phyloP scores from a whole-genome alignment of 2,888 invertebrate genomes.

The Parochlus steinenii region DNA sequence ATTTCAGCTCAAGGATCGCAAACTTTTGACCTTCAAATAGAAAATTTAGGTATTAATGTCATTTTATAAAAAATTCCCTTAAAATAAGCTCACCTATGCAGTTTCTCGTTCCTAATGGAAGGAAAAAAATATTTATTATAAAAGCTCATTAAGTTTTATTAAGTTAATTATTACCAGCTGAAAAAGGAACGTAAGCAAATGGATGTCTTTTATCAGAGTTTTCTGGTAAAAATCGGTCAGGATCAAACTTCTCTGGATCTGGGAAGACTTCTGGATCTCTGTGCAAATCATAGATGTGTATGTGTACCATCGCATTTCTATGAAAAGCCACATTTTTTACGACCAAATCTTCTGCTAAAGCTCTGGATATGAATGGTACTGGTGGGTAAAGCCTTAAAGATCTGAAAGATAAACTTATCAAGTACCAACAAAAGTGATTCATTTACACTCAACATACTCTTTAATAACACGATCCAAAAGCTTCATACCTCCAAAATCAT shows the following conservation, averaged over 20 bases:
- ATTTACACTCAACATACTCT: too few relatives aligned
- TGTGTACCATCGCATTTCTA: constrained; percentile 19
- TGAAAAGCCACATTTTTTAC: constrained; percentile 24
- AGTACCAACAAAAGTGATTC: too few relatives aligned
- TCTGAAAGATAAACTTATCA: too few relatives aligned
- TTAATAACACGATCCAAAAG: constrained; percentile 33
- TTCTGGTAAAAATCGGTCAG: constrained; percentile 49
- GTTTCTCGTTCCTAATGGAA: too few relatives aligned
- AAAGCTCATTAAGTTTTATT: too few relatives aligned
- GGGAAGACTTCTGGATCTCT: constrained; percentile 43
- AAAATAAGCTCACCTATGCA: too few relatives aligned
- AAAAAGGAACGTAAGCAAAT: constrained; percentile 47
- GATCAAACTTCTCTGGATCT: constrained; percentile 40
- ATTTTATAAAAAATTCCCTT: too few relatives aligned
- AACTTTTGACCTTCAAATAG: constrained; percentile 56
- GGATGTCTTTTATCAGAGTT: constrained; percentile 37
- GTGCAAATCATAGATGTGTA: constrained; percentile 36
- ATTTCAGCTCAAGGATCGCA: constrained; percentile 45
- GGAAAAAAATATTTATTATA: too few relatives aligned
- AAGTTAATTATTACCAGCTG: too few relatives aligned
- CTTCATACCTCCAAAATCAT: constrained; percentile 19
- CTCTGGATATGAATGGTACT: constrained; percentile 34
- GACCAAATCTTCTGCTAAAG: constrained; percentile 17
- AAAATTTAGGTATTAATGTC: too few relatives aligned
- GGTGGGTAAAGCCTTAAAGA: constrained; percentile 36